Base-by-base conservation (phyloP, 2,888 invertebrate genomes). In the Orgyia antiqua region DNA sequence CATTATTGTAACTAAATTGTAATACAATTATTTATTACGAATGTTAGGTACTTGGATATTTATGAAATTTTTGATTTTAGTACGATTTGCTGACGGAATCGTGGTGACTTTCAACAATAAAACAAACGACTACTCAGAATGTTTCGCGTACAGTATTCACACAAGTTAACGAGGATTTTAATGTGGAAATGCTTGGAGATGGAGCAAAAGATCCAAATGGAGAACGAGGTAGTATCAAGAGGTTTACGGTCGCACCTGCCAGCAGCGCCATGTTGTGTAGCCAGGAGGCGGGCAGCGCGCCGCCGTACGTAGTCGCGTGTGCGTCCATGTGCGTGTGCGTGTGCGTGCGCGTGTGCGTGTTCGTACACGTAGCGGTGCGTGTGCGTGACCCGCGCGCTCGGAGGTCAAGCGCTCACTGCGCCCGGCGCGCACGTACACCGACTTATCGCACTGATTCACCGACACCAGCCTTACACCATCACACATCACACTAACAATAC, bases 381-480 rank as follows among this genome's bases (percentile, higher is more conserved):
- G 12, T 10, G 27, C 41, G 54, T 69, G 68, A 61, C 69, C 58
- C 56, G 42, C 51, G 48, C 72, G 75, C 78, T 72, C 76, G 74
- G 75, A 73, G 82, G 79, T 80, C 77, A 72, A 54, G 42, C 51
- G 57, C 55, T 52, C 37, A 73, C 76, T 73, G 77, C 23, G 13
- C 25, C 27, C 12, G 17, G 45, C 45, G 39, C 49, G 43, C 29
- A 40, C 49, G 37, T 28, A 33, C 46, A 17, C 21, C 32, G 42
- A 46, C 62, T 68, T 66, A 75, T 75, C 76, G 54, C 45, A 32
- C 64, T 74, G 73, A 76, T 61, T 75, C 76, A 74, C 50, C n/a
- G 39, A 45, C 24, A 43, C 42, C 39, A 41, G 34, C 29, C 23
- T 33, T 29, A 27, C 20, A 23, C 23, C 36, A 31, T 32, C 25